Base-by-base conservation (phyloP, 2,888 invertebrate genomes). In the Amblyteles armatorius region DNA sequence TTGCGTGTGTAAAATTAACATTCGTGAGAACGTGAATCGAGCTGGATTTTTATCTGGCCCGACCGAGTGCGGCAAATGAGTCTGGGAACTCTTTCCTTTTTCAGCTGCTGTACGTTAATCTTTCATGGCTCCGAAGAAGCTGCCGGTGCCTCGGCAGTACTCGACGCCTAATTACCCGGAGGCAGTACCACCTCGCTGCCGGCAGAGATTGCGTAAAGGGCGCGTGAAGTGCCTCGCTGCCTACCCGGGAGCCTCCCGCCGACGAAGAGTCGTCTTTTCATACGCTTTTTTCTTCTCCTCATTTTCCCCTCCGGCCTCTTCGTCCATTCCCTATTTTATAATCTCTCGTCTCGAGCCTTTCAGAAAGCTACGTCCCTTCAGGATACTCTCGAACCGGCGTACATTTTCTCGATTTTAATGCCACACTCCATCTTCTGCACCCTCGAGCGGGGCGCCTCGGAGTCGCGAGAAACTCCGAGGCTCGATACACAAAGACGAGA, bases 121-220 rank as follows among this genome's bases (percentile, higher is more conserved):
- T 80, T 80, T 80, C 63, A 85, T 63, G 52, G 73, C 36, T 77
- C 57, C 68, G 65, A 36, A 55, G 79, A 79, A 74, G 26, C 71
- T 72, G 72, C 81, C 52, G 60, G 50, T 60, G 69, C 67, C n/a
- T 60, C 57, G 26, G 67, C 76, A 79, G 77, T 82, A 79, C 72
- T 78, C 67, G 57, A 40, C 72, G 79, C 36, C 68, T 85, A 85
- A 85, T 85, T 87, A 86, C 85, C 85, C 83, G 60, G 69, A 57
- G 77, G 57, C 80, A 71, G 67, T 79, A 57, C 71, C 79, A 83
- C 69, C 84, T 83, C 33, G 74, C 68, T 81, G 72, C 69, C 71
- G 55, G 67, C 73, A 57, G 60, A 85, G 77, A 85, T 82, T 85
- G 79, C 80, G 80, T 78, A 69, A 73, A 80, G 67, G 36, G 67